These are phyloP conservation scores for Chaetodon auriga DNA, from an alignment of 2,113 vertebrate genomes.

Conservation along the genomic window DNA sequence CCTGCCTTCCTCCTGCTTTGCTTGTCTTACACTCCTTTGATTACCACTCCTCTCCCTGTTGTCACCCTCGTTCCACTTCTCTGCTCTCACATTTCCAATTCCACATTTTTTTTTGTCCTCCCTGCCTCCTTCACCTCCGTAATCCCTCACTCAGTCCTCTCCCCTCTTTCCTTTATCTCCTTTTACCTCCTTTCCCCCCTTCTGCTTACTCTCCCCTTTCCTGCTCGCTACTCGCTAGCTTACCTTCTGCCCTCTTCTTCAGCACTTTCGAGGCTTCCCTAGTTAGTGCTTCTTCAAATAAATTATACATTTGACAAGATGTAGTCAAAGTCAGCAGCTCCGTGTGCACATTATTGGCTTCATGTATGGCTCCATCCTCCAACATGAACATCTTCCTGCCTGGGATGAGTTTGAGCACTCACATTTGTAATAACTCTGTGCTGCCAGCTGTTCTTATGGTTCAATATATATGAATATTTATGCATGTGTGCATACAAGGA, in stretches of 20 bases:
- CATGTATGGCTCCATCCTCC: conserved; percentile 48
- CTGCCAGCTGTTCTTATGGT: conserved; percentile 35
- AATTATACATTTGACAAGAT: conserved; percentile 82
- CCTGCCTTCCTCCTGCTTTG: conserved; percentile 7
- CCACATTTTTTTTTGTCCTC: conserved; percentile 44
- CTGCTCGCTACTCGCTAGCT: conserved; percentile 47
- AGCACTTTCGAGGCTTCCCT: conserved; percentile 72
- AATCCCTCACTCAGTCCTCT: conserved; percentile 59
- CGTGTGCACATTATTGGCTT: conserved; percentile 43
- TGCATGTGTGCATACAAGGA: conserved; percentile 36
- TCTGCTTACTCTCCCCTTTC: conserved; percentile 47
- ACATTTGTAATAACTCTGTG: conserved; percentile 35
- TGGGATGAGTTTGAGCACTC: conserved; percentile 22
- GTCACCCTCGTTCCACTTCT: conserved; percentile 63
- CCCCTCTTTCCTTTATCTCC: conserved; percentile 54
- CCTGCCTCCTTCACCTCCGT: conserved; percentile 62
- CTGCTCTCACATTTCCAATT: conserved; percentile 60
- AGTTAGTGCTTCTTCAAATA: conserved; percentile 75
- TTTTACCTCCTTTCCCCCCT: conserved; percentile 30
- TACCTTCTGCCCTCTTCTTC: conserved; percentile 64
- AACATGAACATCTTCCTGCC: conserved; percentile 41
- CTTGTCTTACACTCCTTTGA: conserved; percentile 45
- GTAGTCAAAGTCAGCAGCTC: conserved; percentile 76
- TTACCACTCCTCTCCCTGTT: conserved; percentile 46
- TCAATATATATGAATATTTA: conserved; percentile 62